These are phyloP conservation scores for Miichthys miiuy DNA, from an alignment of 2,797 vertebrate species.

Conservation along the genomic window DNA sequence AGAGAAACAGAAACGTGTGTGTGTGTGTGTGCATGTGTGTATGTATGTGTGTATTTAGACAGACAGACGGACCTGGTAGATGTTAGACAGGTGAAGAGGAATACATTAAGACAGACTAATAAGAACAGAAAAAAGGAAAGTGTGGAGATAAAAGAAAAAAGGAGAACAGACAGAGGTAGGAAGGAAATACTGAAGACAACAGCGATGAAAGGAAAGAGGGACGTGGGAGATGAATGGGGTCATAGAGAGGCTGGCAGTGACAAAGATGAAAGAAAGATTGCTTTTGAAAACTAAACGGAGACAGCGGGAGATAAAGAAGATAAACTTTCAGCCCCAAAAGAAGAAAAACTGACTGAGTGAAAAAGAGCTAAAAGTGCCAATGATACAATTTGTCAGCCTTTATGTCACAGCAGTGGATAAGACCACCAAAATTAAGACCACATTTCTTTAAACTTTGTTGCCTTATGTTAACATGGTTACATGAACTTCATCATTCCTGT, in stretches of 20 bases:
- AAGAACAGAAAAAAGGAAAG: constrained; percentile 39
- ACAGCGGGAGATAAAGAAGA: constrained; percentile 28
- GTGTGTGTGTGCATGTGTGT: constrained; percentile 5
- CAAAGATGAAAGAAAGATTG: constrained; percentile 28
- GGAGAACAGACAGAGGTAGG: constrained; percentile 43
- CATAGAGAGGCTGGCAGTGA: constrained; percentile 38
- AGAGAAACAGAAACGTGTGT: background rate
- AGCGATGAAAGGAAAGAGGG: constrained; percentile 64
- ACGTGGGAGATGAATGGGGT: constrained; percentile 47
- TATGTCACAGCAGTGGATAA: background rate
- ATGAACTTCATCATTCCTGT: background rate
- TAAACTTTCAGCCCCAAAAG: constrained; percentile 1
- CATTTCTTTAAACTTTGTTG: background rate
- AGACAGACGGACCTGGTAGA: constrained; percentile 35
- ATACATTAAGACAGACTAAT: constrained; percentile 42
- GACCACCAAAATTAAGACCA: background rate
- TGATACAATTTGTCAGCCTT: background rate
- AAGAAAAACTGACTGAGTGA: constrained; percentile 2
- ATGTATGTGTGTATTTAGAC: constrained; percentile 4
- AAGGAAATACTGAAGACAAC: constrained; percentile 58
- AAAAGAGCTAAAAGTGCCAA: background rate
- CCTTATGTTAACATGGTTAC: background rate
- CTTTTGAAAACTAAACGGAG: constrained; percentile 30
- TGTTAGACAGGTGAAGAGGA: constrained; percentile 18
- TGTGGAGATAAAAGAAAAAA: constrained; percentile 57